Conservation (phyloP, 2,888 invertebrate species). For the Folsomia manolachei region DNA sequence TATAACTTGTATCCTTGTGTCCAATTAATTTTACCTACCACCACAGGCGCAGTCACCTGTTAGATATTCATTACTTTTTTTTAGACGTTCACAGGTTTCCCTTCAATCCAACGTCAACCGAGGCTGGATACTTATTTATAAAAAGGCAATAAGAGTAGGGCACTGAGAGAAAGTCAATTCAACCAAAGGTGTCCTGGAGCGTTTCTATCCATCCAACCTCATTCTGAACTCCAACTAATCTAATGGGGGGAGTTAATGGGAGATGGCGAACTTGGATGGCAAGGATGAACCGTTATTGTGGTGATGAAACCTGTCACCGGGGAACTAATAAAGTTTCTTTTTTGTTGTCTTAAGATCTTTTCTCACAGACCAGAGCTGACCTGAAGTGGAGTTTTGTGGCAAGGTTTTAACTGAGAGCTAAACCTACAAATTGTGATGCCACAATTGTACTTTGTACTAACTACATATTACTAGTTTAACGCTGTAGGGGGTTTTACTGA, state of each 20-base stretch:
- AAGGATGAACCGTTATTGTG: not conserved
- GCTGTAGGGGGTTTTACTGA: no score
- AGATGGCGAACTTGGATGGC: not conserved
- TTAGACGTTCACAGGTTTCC: not conserved
- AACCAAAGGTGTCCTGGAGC: not conserved
- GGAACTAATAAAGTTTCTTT: slow-evolving; percentile 14
- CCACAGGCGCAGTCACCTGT: not conserved
- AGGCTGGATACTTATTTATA: not conserved
- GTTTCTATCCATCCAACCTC: no score
- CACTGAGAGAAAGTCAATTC: not conserved
- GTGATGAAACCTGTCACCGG: slow-evolving; percentile 19
- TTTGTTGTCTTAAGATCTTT: slow-evolving; percentile 7
- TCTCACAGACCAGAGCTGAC: no score
- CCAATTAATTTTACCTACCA: no score
- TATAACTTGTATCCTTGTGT: no score
- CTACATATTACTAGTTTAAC: no score
- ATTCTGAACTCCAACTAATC: not conserved
- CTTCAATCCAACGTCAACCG: not conserved
- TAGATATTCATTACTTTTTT: not conserved
- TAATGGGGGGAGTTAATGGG: not conserved
- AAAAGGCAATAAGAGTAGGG: not conserved
- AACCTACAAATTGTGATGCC: no score
- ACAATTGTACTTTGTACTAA: no score
- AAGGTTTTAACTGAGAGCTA: no score
- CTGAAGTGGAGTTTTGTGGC: no score